phyloP scores from a whole-genome alignment of 2,797 vertebrate genomes.

The Alectoris magna region DNA sequence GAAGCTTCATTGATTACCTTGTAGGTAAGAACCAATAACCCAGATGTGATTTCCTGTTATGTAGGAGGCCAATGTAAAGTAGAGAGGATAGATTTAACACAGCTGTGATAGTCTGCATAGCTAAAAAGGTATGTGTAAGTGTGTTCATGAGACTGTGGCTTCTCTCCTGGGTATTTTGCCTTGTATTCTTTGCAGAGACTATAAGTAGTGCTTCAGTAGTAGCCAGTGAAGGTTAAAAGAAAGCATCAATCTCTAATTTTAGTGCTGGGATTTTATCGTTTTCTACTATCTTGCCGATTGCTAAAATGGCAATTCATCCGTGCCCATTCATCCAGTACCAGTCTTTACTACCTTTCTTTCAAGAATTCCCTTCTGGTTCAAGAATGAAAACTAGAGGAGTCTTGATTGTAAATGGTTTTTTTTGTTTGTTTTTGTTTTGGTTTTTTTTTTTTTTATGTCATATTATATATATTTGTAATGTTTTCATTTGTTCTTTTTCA shows the following conservation, averaged over 20 bases:
- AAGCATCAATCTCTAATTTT: not conserved
- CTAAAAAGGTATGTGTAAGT: not conserved
- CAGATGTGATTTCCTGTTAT: not conserved
- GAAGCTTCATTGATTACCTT: not conserved
- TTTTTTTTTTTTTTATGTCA: not conserved
- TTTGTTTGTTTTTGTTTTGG: no score
- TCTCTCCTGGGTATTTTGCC: not conserved
- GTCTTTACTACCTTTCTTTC: not conserved
- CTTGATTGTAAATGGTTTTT: not conserved
- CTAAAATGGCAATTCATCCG: not conserved
- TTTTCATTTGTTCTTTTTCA: not conserved
- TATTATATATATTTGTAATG: not conserved
- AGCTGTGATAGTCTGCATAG: not conserved
- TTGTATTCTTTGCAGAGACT: not conserved
- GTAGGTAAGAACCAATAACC: not conserved
- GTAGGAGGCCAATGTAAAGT: not conserved
- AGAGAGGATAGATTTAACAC: not conserved
- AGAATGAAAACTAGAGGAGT: not conserved
- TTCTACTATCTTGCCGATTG: not conserved
- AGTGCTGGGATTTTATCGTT: rapidly evolving
- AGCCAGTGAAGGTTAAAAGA: not conserved
- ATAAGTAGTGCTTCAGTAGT: not conserved
- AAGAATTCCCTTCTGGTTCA: not conserved
- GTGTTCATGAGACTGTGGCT: not conserved
- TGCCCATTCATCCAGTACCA: not conserved